These are phyloP conservation scores for Atta texana DNA, from an alignment of 1,140 invertebrate species.

Conservation along the genomic window DNA sequence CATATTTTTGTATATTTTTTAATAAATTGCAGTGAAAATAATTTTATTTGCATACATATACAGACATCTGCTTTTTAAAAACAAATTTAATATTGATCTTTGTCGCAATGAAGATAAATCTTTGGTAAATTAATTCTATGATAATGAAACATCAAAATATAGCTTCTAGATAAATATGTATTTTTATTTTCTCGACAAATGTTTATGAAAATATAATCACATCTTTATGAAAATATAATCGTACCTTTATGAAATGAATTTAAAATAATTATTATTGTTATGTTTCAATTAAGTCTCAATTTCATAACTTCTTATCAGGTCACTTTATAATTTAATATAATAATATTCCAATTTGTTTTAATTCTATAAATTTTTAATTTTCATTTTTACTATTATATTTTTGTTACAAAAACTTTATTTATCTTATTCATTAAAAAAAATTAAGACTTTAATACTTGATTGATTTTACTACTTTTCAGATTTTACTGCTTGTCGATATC, in stretches of 20 bases:
- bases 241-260: background rate
- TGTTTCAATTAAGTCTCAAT: background rate
- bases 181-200: background rate
- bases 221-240: background rate
- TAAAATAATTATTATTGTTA: background rate
- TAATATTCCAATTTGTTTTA: background rate
- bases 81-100: background rate
- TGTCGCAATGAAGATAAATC: background rate
- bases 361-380: background rate
- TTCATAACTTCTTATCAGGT: background rate
- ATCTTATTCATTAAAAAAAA: no score
- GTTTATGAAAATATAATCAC: background rate
- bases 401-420: background rate
- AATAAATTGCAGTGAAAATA: background rate
- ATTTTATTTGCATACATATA: constrained; percentile 13
- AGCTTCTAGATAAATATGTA: background rate
- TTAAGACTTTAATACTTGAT: no score
- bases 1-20: constrained; percentile 6
- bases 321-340: background rate
- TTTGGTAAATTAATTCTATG: background rate
- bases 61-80: background rate
- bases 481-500: no score
- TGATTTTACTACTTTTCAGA: no score
- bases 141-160: background rate
- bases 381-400: background rate